Evolutionary conservation across 2,888 invertebrate species (phyloP), one percentile per base, ranked within the genome.

Genomic region (Lasiommata megera): DNA sequence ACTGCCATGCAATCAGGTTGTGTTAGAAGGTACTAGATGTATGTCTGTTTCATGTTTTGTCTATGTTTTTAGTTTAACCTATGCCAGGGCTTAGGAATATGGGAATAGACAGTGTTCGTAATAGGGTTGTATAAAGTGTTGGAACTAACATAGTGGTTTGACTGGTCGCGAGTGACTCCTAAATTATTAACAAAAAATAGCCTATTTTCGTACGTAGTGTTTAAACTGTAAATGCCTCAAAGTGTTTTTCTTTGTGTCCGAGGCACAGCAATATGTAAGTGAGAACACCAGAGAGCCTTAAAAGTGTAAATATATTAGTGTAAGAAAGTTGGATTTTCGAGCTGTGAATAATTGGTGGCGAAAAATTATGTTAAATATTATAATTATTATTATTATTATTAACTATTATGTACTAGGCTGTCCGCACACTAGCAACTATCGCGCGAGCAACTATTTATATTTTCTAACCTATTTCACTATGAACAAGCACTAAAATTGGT

Each of bases 231-330:
- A 40, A 67, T 67, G 72, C 65, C 65, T 50, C 57, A 43, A 37
- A 14, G 51, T 51, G 34, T 48, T 36, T 48, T 18, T n/a, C 28
- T 44, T 44, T 44, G 58, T 60, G 56, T 54, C 50, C 23, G 54
- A 38, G 67, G 69, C 71, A 68, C 66, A 69, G 76, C 75, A 73
- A 77, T 76, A 77, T 69, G 60, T 68, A 70, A 76, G 76, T 76
- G 76, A 73, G 71, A 76, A 67, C 76, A 83, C 84, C 83, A 76
- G 76, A 77, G 74, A 86, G 88, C 88, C 88, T 88, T 88, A 88
- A 79, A 73, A 76, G 77, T 88, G 88, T 88, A 88, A n/a, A n/a
- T 68, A 89, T 88, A 88, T 65, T 84, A 86, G 82, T 67, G 68
- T 86, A 84, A 77, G 68, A 64, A 65, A 69, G 34, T 28, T 43